phyloP scores from a whole-genome alignment of 2,113 vertebrate genomes.

The Pelecanoides urinatrix region DNA sequence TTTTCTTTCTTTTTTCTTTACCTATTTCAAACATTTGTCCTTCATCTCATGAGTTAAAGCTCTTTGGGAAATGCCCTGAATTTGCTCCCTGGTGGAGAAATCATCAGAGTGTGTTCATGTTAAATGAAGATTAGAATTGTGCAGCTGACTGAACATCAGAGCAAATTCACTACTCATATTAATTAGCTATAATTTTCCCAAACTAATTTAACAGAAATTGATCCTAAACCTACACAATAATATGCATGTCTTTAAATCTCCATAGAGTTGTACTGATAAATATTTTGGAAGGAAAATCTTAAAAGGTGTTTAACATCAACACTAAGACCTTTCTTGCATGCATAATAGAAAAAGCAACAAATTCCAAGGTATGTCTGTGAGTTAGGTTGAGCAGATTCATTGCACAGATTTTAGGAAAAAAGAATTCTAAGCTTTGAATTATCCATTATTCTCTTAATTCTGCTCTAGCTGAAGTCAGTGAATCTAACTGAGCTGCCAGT shows the following conservation, averaged over 20 bases:
- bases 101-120: background rate
- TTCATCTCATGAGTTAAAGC: background rate
- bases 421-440: background rate
- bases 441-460: background rate
- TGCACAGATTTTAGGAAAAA: background rate
- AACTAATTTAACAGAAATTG: slow-evolving; percentile 10
- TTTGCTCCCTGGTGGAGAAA: background rate
- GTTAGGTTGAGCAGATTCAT: background rate
- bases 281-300: background rate
- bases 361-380: background rate
- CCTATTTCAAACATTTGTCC: background rate
- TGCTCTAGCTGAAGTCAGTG: background rate
- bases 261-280: background rate
- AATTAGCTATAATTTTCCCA: background rate
- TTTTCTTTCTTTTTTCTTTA: background rate
- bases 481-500: background rate
- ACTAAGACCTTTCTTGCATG: background rate
- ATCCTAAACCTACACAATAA: background rate
- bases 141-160: background rate
- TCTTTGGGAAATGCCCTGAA: background rate
- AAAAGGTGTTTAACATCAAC: background rate
- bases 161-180: background rate
- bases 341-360: background rate
- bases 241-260: background rate
- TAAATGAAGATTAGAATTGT: slow-evolving; percentile 24